Base-by-base conservation (phyloP, 1,140 invertebrate species). In the Hypsibius dujardini region DNA sequence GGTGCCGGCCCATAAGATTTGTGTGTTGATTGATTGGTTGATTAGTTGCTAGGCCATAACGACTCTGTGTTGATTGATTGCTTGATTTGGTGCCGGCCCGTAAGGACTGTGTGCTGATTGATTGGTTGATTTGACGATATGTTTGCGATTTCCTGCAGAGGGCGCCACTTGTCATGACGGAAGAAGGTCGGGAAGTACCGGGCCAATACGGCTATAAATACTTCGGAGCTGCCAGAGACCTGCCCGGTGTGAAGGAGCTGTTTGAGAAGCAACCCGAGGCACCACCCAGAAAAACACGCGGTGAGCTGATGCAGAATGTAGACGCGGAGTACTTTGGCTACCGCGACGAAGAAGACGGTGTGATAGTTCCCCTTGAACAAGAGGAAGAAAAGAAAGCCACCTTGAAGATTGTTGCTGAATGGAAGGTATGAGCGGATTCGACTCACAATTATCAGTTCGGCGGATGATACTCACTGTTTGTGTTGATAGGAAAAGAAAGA, bases 281-380 rank as follows among this genome's bases (percentile, higher is more conserved):
- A 42, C 87, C 89, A 0, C 88, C 89, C 0, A 83, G 90, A 62
- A 94, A 95, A 80, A 95, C 92, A 0, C 84, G 94, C 70, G 92
- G 90, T 0, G 95, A 98, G 80, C 81, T 99, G 47, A 97, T 98
- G 93, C 89, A 92, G 77, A 88, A 98, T 76, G 92, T 98, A 42
- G 93, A 97, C 82, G 92, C 93, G 1, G 91, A 95, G 80, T 99
- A 98, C 81, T 99, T 98, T 83, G 95, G 95, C 0, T 98, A 97
- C 78, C 82, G 92, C 76, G 95, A 98, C 80, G 94, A 98, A 77
- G 96, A 99, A 77, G 95, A 99, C 81, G 94, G 94, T 0, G 85
- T 96, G 60, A 81, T 99, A 28, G 81, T 92, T 73, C 93, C 92
- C 0, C 77, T 95, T 1, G 95, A 98, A 81, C 80, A 85, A 72